These are phyloP conservation scores for Leptestheria dahalacensis DNA, from an alignment of 1,140 invertebrate species.

Conservation along the genomic window DNA sequence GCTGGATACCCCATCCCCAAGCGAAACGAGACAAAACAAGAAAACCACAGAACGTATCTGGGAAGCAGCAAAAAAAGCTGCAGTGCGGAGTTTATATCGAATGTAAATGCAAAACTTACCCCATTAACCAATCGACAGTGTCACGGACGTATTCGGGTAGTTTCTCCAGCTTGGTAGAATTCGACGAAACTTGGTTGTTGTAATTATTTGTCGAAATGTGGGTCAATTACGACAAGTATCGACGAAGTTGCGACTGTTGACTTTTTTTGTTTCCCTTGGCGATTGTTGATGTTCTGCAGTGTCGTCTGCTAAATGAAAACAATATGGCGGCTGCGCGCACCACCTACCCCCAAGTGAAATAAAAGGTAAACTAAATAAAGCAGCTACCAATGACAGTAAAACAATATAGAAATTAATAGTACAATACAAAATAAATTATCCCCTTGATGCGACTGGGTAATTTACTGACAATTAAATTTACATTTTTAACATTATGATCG, in stretches of 20 bases:
- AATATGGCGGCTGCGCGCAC: slow-evolving; percentile 8
- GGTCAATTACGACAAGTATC: neutral
- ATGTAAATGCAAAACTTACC: slow-evolving; percentile 46
- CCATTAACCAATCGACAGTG: slow-evolving; percentile 99
- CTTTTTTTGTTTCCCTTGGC: neutral
- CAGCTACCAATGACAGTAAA: neutral
- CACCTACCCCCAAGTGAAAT: neutral
- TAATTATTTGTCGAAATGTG: neutral
- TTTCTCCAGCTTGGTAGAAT: slow-evolving; percentile 74
- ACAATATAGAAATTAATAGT: neutral
- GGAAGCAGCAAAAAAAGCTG: no score
- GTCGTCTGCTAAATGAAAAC: neutral
- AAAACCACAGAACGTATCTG: neutral
- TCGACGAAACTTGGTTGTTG: neutral
- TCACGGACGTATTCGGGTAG: slow-evolving; percentile 97
- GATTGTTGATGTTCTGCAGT: neutral
- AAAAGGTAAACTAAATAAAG: neutral
- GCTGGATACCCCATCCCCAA: no score
- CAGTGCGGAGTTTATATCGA: neutral
- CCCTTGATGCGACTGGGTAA: no score
- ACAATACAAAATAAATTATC: no score
- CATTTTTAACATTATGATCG: no score
- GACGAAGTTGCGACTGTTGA: neutral
- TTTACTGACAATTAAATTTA: no score
- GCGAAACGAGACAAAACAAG: neutral